Evolutionary conservation across 2,888 invertebrate genomes (phyloP).

Genomic region (Caenorhabditis japonica): DNA sequence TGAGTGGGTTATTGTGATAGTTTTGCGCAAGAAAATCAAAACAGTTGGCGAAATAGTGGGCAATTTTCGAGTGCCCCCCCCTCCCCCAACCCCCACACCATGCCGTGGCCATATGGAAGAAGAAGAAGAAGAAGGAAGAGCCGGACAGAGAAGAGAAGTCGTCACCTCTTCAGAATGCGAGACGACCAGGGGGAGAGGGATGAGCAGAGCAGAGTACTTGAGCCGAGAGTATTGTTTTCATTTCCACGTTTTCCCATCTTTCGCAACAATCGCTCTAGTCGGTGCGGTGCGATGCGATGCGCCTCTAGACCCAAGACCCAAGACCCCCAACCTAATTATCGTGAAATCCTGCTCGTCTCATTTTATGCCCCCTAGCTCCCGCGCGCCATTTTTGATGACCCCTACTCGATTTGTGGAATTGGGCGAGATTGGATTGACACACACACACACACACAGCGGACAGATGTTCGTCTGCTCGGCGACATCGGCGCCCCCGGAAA

Average conservation of each 20-base stretch:
- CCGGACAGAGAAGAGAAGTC: neutral
- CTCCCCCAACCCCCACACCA: too few species aligned
- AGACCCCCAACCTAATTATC: too few species aligned
- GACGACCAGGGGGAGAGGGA: conserved; percentile 14
- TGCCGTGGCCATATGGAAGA: conserved; percentile 37
- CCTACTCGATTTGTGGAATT: too few species aligned
- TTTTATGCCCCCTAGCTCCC: too few species aligned
- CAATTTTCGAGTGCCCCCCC: conserved; percentile 47
- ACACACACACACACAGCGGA: neutral
- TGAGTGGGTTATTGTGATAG: conserved; percentile 42
- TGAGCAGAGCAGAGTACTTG: conserved; percentile 26
- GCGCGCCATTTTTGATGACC: conserved; percentile 38
- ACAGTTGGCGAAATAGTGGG: conserved; percentile 52
- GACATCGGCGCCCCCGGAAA: neutral
- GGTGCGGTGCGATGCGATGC: neutral
- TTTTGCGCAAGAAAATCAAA: conserved; percentile 32
- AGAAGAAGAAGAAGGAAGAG: too few species aligned
- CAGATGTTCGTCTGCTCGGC: neutral
- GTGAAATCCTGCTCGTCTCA: too few species aligned
- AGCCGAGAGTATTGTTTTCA: conserved; percentile 40
- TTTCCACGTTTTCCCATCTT: too few species aligned
- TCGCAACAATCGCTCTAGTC: neutral
- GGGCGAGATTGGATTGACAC: conserved; percentile 41
- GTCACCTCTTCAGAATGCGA: conserved; percentile 49
- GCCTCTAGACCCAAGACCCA: neutral